Percentiles rank a stretch among this genome's conserved stretches.
phyloP scores from a whole-genome alignment of 2,888 invertebrate genomes.

The Strigamia maritima region DNA sequence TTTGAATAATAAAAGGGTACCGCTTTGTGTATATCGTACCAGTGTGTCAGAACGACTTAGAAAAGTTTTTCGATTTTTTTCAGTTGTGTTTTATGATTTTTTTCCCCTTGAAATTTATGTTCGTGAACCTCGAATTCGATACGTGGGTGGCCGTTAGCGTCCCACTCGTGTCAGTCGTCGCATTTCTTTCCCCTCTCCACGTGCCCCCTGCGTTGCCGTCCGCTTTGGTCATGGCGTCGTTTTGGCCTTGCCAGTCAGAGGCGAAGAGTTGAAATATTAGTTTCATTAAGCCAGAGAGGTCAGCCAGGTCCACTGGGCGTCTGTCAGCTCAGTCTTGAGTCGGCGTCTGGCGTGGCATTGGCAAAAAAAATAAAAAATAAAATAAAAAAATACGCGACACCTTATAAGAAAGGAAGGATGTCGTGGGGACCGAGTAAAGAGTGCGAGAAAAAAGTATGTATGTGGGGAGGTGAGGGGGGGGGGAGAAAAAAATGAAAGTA shows the following conservation, averaged over 20 bases:
- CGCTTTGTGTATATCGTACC: too few relatives aligned
- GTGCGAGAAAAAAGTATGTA: not conserved
- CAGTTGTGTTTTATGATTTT: not conserved
- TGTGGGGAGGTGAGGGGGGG: not conserved
- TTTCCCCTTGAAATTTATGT: not conserved
- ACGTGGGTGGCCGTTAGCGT: conserved; percentile 1
- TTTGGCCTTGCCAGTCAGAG: conserved; percentile 19
- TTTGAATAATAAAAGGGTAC: too few relatives aligned
- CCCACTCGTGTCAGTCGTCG: conserved; percentile 1
- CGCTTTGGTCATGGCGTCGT: not conserved
- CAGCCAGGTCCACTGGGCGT: conserved; percentile 7
- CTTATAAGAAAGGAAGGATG: not conserved
- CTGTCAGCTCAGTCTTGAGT: conserved; percentile 11
- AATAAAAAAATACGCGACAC: conserved; percentile 1
- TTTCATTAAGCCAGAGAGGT: conserved; percentile 9
- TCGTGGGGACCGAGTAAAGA: not conserved
- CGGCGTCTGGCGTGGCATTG: conserved; percentile 11
- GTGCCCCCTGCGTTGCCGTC: not conserved
- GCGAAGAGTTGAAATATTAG: conserved; percentile 23
- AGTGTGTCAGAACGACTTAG: too few relatives aligned
- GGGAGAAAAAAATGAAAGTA: not conserved
- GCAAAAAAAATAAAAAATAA: not conserved
- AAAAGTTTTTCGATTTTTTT: not conserved
- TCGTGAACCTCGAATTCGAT: not conserved
- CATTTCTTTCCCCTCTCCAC: not conserved